Evolutionary conservation across 2,888 invertebrate species (phyloP).

Genomic region (Lasioglossum marginatum): DNA sequence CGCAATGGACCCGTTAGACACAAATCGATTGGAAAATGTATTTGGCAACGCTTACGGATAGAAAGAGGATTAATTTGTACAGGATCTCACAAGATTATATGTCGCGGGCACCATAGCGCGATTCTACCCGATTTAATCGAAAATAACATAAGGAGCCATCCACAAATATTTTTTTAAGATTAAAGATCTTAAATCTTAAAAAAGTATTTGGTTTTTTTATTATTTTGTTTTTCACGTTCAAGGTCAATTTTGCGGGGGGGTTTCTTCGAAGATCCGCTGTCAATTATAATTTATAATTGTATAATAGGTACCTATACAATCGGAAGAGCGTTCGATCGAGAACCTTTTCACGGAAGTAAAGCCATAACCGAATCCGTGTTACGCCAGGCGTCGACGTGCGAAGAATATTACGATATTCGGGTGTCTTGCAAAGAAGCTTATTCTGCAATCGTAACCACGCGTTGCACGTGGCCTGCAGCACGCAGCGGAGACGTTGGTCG

Average conservation of each 20-base stretch:
- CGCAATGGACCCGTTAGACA: neutral
- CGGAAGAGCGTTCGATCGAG: neutral
- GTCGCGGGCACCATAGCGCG: too few relatives aligned
- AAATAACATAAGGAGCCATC: too few relatives aligned
- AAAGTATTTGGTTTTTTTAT: too few relatives aligned
- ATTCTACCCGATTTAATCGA: too few relatives aligned
- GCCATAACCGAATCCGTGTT: conserved; percentile 15
- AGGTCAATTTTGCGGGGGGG: too few relatives aligned
- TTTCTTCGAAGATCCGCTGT: neutral
- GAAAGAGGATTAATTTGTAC: neutral
- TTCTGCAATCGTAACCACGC: conserved; percentile 45
- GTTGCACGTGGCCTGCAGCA: conserved; percentile 39
- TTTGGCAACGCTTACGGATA: neutral
- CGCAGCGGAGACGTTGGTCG: conserved; percentile 4
- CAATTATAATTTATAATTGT: neutral
- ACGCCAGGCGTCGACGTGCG: conserved; percentile 33
- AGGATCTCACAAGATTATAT: too few relatives aligned
- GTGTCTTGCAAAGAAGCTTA: conserved; percentile 49
- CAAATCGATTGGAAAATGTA: neutral
- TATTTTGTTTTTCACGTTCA: too few relatives aligned
- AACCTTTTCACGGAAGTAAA: conserved; percentile 16
- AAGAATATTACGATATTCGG: conserved; percentile 56
- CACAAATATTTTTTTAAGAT: too few relatives aligned
- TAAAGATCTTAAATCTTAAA: too few relatives aligned
- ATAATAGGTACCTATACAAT: neutral